phyloP scores from a whole-genome alignment of 1,140 invertebrate genomes.

The Mizuhopecten yessoensis region DNA sequence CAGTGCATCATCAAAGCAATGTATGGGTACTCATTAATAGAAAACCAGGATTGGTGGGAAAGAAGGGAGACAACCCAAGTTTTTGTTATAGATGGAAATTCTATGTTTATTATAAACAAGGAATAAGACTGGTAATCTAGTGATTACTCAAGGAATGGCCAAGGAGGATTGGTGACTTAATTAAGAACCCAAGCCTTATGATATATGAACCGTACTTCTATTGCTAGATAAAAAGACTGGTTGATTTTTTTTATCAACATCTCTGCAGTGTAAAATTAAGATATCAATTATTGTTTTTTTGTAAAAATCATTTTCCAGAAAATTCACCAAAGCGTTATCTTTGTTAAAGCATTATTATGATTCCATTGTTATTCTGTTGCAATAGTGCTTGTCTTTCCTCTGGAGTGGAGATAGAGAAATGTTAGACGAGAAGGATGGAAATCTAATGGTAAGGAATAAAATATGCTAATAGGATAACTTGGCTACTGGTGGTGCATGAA shows the following conservation, averaged over 20 bases:
- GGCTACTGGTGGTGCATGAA: neutral
- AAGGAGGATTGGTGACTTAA: neutral
- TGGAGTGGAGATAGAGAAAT: neutral
- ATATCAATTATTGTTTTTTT: neutral
- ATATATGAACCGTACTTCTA: too few relatives aligned
- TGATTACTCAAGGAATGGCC: too few relatives aligned
- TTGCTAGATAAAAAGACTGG: neutral
- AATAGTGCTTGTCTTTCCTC: neutral
- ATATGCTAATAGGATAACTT: neutral
- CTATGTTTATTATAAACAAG: too few relatives aligned
- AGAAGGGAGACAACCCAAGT: too few relatives aligned
- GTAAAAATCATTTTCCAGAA: neutral
- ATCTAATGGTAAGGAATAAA: neutral
- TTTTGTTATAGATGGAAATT: too few relatives aligned
- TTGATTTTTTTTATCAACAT: neutral
- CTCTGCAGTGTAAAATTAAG: neutral
- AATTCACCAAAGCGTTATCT: neutral
- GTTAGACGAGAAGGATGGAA: neutral
- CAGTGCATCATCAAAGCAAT: too few relatives aligned
- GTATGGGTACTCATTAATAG: too few relatives aligned
- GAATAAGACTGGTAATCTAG: too few relatives aligned
- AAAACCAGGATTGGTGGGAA: too few relatives aligned
- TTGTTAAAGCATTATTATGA: too few relatives aligned
- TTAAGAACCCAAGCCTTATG: neutral
- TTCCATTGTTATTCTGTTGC: neutral